Percentiles rank a stretch among this genome's conserved stretches.
Evolutionary conservation across 2,888 invertebrate species (phyloP).

Genomic region (Eupeodes latifasciatus): DNA sequence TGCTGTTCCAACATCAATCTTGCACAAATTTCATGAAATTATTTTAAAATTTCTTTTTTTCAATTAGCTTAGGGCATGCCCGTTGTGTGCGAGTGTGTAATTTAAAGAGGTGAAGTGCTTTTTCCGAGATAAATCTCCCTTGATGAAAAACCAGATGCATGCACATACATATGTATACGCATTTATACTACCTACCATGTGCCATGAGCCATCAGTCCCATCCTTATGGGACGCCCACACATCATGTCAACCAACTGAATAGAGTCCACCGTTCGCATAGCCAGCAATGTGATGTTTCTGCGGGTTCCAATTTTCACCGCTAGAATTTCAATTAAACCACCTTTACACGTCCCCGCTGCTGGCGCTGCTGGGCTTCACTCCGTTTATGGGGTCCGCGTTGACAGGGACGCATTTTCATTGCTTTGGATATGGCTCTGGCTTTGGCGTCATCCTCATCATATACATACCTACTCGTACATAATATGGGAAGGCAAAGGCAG

Average conservation of each 20-base stretch:
- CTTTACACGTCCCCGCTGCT: constrained; percentile 24
- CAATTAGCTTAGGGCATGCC: constrained; percentile 52
- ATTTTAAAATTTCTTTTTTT: constrained; percentile 59
- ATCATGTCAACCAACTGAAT: constrained; percentile 35
- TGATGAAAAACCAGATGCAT: constrained; percentile 24
- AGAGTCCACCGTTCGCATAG: constrained; percentile 20
- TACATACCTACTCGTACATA: no score
- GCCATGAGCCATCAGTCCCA: background rate
- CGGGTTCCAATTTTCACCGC: constrained; percentile 57
- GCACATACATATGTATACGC: background rate
- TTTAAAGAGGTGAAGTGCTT: constrained; percentile 42
- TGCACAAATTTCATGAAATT: constrained; percentile 45
- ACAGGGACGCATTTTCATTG: constrained; percentile 20
- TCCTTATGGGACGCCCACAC: constrained; percentile 3
- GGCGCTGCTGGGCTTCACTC: background rate
- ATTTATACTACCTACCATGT: background rate
- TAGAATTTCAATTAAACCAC: constrained; percentile 74
- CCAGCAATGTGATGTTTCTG: constrained; percentile 16
- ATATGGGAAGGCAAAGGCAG: background rate
- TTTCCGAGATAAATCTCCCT: constrained; percentile 38
- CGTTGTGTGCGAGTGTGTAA: constrained; percentile 5
- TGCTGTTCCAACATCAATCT: constrained; percentile 5
- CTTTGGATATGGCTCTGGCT: background rate
- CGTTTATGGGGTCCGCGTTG: constrained; percentile 18
- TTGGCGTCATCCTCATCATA: constrained; percentile 11